A percentile compares a stretch with the other conserved stretches of the same genome.
Evolutionary conservation across 2,113 vertebrate genomes (phyloP).

Genomic region (Eira barbara): DNA sequence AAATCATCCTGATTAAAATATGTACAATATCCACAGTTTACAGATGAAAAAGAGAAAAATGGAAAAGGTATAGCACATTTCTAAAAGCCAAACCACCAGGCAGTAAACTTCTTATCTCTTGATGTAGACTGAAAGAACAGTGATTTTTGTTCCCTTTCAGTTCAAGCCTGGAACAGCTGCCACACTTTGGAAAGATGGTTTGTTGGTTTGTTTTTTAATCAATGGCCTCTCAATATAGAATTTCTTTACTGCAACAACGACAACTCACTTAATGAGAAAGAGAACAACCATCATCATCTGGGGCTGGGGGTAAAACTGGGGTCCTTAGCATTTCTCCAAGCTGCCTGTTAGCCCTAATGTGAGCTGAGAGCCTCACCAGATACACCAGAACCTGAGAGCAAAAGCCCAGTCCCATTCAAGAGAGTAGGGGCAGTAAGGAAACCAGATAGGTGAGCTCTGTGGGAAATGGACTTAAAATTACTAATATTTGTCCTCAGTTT

Average conservation of each 20-base stretch:
- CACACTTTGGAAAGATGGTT: background rate
- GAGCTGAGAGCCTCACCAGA: background rate
- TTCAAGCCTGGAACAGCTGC: background rate
- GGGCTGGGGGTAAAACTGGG: background rate
- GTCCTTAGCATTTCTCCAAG: background rate
- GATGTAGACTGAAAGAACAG: background rate
- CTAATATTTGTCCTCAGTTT: background rate
- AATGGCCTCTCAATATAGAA: background rate
- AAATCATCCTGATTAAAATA: background rate
- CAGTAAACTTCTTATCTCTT: background rate
- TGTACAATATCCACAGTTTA: background rate
- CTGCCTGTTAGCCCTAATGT: rapidly evolving
- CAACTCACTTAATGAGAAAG: background rate
- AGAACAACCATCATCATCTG: background rate
- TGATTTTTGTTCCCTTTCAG: background rate
- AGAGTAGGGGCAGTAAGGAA: background rate
- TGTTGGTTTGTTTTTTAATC: background rate
- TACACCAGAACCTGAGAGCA: background rate
- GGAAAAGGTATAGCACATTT: background rate
- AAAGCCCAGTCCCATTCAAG: background rate
- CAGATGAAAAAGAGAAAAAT: background rate
- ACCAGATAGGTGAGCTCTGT: background rate
- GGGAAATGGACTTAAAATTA: background rate
- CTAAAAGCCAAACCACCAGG: background rate
- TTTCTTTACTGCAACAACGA: background rate